Evolutionary conservation across 2,797 vertebrate genomes (phyloP).

Genomic region (Ceryle rudis): DNA sequence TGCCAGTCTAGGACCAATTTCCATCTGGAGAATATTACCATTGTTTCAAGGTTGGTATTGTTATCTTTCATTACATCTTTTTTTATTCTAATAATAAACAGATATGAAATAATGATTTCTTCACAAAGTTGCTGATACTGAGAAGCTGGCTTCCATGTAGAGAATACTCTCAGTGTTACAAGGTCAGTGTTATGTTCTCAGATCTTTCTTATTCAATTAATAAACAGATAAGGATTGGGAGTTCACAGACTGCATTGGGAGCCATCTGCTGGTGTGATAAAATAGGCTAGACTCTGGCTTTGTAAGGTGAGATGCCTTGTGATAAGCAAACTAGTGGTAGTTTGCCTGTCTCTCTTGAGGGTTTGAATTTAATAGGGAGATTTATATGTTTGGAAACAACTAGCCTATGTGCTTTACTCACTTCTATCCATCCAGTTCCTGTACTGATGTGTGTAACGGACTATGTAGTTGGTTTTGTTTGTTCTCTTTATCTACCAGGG

Average conservation of each 20-base stretch:
- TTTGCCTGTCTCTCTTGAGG: neutral
- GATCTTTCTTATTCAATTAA: neutral
- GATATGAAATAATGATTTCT: neutral
- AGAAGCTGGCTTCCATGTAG: accelerated
- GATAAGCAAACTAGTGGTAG: neutral
- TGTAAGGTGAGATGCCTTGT: neutral
- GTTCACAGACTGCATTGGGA: neutral
- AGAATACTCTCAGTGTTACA: neutral
- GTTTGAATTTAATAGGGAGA: neutral
- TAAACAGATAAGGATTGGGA: neutral
- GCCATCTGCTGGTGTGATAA: neutral
- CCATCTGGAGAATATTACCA: slow-evolving; percentile 80
- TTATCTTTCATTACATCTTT: neutral
- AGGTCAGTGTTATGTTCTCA: neutral
- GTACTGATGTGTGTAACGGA: neutral
- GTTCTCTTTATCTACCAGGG: neutral
- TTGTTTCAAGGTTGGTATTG: slow-evolving; percentile 82
- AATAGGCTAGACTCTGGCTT: neutral
- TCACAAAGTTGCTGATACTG: neutral
- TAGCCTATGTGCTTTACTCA: neutral
- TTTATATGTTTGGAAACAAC: neutral
- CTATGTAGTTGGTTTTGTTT: neutral
- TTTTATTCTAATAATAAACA: neutral
- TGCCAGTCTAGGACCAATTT: slow-evolving; percentile 82
- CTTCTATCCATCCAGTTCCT: too few species aligned